phyloP scores from a whole-genome alignment of 1,140 invertebrate species.

The Drosophila ogumai region DNA sequence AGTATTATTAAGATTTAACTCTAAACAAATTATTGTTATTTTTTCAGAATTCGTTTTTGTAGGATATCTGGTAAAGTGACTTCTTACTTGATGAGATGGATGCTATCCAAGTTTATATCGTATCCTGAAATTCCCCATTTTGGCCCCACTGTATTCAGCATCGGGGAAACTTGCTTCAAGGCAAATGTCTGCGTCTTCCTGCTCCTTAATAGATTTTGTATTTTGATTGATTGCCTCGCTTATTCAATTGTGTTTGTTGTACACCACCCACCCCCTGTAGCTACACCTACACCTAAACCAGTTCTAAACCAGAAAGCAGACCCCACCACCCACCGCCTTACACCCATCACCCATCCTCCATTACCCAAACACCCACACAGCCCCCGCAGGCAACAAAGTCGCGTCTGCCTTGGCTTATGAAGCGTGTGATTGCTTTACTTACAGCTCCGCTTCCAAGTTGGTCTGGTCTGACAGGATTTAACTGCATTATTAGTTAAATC shows the following conservation, averaged over 20 bases:
- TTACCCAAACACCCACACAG: not conserved
- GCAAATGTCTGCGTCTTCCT: constrained; percentile 53
- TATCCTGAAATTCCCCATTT: not conserved
- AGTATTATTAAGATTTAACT: not conserved
- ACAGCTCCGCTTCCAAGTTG: constrained; percentile 62
- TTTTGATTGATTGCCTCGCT: constrained; percentile 83
- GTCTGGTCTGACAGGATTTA: constrained; percentile 73
- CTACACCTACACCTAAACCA: constrained; percentile 31
- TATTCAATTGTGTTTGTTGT: constrained; percentile 76
- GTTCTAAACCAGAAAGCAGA: constrained; percentile 33
- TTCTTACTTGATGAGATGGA: not conserved
- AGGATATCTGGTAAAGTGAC: too few relatives aligned
- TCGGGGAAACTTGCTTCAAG: constrained; percentile 48
- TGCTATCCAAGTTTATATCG: not conserved
- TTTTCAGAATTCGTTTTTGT: too few relatives aligned
- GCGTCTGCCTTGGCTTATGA: constrained; percentile 76
- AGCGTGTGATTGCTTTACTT: constrained; percentile 82
- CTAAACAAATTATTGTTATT: too few relatives aligned
- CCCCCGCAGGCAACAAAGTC: constrained; percentile 42
- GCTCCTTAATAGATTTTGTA: constrained; percentile 80
- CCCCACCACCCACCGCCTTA: not conserved
- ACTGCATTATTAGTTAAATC: constrained; percentile 82
- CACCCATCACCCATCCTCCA: not conserved
- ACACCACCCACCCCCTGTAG: not conserved
- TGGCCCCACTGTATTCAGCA: constrained; percentile 38